A percentile compares a stretch with the other conserved stretches of the same genome.
Evolutionary conservation across 2,113 vertebrate genomes (phyloP).

Genomic region (Nyctereutes procyonoides): DNA sequence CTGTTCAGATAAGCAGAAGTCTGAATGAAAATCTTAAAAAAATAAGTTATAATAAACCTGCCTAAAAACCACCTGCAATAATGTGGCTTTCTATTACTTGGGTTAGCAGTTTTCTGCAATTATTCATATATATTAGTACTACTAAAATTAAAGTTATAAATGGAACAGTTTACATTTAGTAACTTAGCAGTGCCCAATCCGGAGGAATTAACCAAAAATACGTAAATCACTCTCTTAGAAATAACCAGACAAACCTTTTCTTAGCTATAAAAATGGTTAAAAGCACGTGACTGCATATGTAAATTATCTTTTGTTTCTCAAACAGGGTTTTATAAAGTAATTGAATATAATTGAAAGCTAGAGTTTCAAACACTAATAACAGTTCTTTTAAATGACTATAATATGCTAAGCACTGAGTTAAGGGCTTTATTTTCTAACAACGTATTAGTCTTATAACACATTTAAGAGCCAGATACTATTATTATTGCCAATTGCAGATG

Average conservation of each 20-base stretch:
- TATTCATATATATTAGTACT: constrained; percentile 49
- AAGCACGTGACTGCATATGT: constrained; percentile 41
- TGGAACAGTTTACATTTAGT: constrained; percentile 61
- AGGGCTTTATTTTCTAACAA: constrained; percentile 25
- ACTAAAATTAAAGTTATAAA: constrained; percentile 72
- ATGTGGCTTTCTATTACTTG: constrained; percentile 20
- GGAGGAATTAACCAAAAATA: constrained; percentile 56
- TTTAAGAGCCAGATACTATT: neutral
- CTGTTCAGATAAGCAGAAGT: neutral
- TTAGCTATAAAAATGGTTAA: constrained; percentile 42
- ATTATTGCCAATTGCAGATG: neutral
- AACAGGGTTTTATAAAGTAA: neutral
- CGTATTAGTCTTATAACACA: neutral
- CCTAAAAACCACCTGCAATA: constrained; percentile 40
- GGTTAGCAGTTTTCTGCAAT: constrained; percentile 46
- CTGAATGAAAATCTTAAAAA: constrained; percentile 46
- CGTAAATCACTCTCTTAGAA: constrained; percentile 54
- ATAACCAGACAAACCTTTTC: constrained; percentile 44
- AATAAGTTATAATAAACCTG: constrained; percentile 28
- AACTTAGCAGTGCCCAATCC: constrained; percentile 42
- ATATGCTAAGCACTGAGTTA: neutral
- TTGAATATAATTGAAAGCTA: neutral
- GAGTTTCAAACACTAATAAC: neutral
- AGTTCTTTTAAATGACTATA: neutral
- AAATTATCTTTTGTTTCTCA: constrained; percentile 44